Evolutionary conservation across 1,140 invertebrate species (phyloP), one percentile per base, ranked within the genome.

Genomic region (Bombus balteatus): DNA sequence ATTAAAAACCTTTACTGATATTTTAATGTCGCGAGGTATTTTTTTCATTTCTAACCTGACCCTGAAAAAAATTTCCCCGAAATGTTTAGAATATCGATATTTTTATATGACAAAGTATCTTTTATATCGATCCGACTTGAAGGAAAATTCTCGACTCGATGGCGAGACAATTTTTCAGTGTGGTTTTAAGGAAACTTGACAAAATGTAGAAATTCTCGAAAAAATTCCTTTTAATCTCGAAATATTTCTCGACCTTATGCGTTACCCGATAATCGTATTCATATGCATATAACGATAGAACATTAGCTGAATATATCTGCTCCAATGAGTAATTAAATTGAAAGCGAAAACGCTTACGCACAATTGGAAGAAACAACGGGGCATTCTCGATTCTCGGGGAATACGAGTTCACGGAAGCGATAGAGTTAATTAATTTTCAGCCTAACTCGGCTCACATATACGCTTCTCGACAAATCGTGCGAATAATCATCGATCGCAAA

Each of bases 351-450:
- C 25, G n/a, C 70, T 81, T 62, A 43, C 53, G 22, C 79, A 25
- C n/a, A n/a, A 74, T 57, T 28, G n/a, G 28, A 6, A 22, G 18
- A 41, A n/a, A n/a, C 53, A 34, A 68, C 32, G 8, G 37, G 9
- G 13, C 13, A 25, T 53, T 57, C 28, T 41, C 47, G 68, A 81
- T 22, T 53, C 47, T 53, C 18, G 18, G 47, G 47, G 47, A 53
- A 13, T n/a, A 6, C 53, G 22, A n/a, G 62, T 72, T 28, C 53
- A 32, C 10, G 39, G 62, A 59, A 39, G 8, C 18, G 18, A 41
- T 18, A 57, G 37, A 25, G 68, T 81, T 81, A 81, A 81, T 81
- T 81, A 72, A 72, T 59, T 81, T 43, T 8, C 25, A 43, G 22
- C 4, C 18, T 57, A 81, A 57, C 5, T 22, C 28, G 12, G n/a